These are phyloP conservation scores for Merodon equestris DNA, from an alignment of 2,888 invertebrate genomes.

Conservation along the genomic window DNA sequence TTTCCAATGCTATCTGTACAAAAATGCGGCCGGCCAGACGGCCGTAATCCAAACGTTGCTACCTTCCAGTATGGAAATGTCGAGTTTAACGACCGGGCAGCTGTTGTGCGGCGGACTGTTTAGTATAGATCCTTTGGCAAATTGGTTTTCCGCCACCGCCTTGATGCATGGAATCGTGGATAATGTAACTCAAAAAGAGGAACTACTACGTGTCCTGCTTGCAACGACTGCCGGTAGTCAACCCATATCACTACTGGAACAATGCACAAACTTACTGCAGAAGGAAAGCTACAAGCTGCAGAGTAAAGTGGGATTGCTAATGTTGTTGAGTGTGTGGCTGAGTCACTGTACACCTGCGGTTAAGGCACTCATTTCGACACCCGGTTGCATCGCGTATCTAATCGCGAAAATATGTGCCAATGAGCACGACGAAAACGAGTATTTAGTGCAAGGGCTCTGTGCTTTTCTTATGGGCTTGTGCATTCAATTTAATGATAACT, in stretches of 20 bases:
- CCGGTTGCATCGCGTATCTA: conserved; percentile 90
- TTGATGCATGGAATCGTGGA: conserved; percentile 94
- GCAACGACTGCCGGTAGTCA: conserved; percentile 90
- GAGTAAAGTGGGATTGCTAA: conserved; percentile 92
- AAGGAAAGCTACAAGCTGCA: conserved; percentile 84
- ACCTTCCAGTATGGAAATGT: conserved; percentile 89
- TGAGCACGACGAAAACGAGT: conserved; percentile 95
- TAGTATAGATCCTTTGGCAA: conserved; percentile 91
- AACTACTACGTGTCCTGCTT: conserved; percentile 92
- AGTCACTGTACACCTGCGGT: conserved; percentile 91
- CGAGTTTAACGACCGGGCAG: conserved; percentile 89
- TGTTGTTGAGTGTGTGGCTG: conserved; percentile 94
- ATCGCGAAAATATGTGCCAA: conserved; percentile 89
- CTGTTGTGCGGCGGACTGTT: conserved; percentile 95
- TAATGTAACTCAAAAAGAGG: conserved; percentile 91
- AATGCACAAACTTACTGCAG: conserved; percentile 91
- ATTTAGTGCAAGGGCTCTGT: conserved; percentile 91
- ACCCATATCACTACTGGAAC: conserved; percentile 93
- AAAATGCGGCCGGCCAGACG: conserved; percentile 93
- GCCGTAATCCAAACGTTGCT: conserved; percentile 94
- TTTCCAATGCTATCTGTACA: conserved; percentile 96
- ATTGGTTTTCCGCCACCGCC: conserved; percentile 97
- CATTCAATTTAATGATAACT: conserved; percentile 92
- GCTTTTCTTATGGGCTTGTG: conserved; percentile 96
- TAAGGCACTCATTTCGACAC: conserved; percentile 87